A percentile compares a stretch with the other conserved stretches of the same genome.
Conservation (phyloP, 2,888 invertebrate genomes). For the Horisme vitalbata region DNA sequence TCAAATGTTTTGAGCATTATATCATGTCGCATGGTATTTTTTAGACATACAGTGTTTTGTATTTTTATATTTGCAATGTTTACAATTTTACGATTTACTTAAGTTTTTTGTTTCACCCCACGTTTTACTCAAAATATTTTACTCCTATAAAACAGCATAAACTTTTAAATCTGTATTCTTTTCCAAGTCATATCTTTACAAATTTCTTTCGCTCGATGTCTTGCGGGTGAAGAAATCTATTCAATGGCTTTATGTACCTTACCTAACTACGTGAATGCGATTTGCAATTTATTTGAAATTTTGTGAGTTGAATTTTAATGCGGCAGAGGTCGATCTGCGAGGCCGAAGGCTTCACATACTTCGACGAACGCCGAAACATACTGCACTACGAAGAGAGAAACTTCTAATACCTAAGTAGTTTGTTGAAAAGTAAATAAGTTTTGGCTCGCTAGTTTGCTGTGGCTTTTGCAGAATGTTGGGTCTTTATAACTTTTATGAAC, state of each 20-base stretch:
- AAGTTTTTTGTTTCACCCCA: too few species aligned
- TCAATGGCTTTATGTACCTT: slow-evolving; percentile 51
- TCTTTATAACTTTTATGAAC: slow-evolving; percentile 10
- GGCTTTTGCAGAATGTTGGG: slow-evolving; percentile 26
- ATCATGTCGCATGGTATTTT: slow-evolving; percentile 2
- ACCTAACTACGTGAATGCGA: slow-evolving; percentile 51
- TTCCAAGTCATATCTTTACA: slow-evolving; percentile 52
- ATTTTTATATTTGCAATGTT: slow-evolving; percentile 1
- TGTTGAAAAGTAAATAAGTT: slow-evolving; percentile 30
- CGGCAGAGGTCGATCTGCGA: slow-evolving; percentile 28
- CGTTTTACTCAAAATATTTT: too few species aligned
- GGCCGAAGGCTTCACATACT: slow-evolving; percentile 37
- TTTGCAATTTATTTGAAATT: slow-evolving; percentile 62
- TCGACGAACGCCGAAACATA: slow-evolving; percentile 47
- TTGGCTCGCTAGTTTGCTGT: slow-evolving; percentile 24
- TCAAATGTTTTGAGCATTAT: slow-evolving; percentile 7
- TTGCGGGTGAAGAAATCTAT: slow-evolving; percentile 61
- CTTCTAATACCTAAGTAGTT: slow-evolving; percentile 30
- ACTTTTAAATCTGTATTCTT: slow-evolving; percentile 45
- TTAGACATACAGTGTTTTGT: neutral
- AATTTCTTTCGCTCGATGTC: slow-evolving; percentile 47
- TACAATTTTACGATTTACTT: neutral
- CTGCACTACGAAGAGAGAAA: slow-evolving; percentile 37
- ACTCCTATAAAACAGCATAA: too few species aligned
- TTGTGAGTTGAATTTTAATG: slow-evolving; percentile 63